Conservation (phyloP, 2,113 vertebrate species). For the Myotis yumanensis region DNA sequence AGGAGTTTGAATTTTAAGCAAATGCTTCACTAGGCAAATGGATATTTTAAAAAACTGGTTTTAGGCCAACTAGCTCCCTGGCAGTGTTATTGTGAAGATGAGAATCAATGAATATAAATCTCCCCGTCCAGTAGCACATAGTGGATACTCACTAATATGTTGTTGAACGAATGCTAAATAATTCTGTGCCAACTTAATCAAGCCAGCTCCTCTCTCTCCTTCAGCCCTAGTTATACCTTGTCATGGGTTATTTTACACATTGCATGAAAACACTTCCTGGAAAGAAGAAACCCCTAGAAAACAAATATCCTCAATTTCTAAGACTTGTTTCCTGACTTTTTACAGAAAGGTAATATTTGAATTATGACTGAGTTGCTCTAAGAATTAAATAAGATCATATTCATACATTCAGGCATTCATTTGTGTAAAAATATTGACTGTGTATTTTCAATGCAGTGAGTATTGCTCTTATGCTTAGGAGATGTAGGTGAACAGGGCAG, state of each 20-base stretch:
- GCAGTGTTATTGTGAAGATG: background rate
- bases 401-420: background rate
- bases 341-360: background rate
- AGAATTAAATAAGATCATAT: background rate
- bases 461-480: background rate
- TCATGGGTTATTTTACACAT: background rate
- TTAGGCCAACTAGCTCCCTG: background rate
- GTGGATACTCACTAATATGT: background rate
- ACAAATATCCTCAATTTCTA: background rate
- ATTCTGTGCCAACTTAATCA: background rate
- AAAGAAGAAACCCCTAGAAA: background rate
- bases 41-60: slow-evolving; percentile 26
- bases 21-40: background rate
- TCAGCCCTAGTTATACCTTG: background rate
- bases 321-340: background rate
- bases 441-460: background rate
- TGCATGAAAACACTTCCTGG: background rate
- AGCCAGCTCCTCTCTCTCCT: background rate
- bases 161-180: background rate
- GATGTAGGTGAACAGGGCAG: background rate
- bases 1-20: slow-evolving; percentile 50
- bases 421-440: background rate
- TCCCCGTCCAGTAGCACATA: background rate
- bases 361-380: background rate
- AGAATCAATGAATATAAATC: slow-evolving; percentile 14